Percentiles rank a stretch among this genome's conserved stretches.
These are phyloP conservation scores for Canis aureus DNA, from an alignment of 2,113 vertebrate genomes.

Conservation along the genomic window DNA sequence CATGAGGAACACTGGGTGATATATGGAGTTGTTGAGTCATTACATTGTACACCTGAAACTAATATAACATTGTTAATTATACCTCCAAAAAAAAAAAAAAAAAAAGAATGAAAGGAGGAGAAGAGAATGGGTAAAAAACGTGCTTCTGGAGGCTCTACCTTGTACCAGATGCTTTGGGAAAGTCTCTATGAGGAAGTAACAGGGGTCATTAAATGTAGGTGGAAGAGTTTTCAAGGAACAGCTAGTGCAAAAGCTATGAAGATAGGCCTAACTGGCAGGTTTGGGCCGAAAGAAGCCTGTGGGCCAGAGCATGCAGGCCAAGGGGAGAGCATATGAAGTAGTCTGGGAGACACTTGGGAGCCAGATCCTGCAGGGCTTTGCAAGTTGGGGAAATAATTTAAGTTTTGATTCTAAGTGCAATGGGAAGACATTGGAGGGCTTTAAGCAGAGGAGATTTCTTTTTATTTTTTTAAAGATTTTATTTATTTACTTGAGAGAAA, in stretches of 20 bases:
- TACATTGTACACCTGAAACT: not conserved
- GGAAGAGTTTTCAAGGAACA: not conserved
- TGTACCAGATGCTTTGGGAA: not conserved
- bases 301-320: not conserved
- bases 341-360: not conserved
- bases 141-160: not conserved
- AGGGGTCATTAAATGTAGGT: not conserved
- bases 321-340: rapidly evolving
- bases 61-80: not conserved
- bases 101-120: not conserved
- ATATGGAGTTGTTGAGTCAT: not conserved
- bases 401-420: not conserved
- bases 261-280: not conserved
- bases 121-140: not conserved
- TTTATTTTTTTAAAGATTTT: not conserved
- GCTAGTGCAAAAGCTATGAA: not conserved
- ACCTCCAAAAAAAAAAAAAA: not conserved
- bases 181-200: not conserved
- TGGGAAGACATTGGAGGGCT: not conserved
- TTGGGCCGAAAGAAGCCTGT: not conserved
- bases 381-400: not conserved
- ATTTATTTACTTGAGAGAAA: too few relatives aligned
- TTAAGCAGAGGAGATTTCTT: not conserved
- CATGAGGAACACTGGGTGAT: not conserved
- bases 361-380: not conserved